Evolutionary conservation across 2,797 vertebrate species (phyloP).

Genomic region (Sebastes taczanowskii): DNA sequence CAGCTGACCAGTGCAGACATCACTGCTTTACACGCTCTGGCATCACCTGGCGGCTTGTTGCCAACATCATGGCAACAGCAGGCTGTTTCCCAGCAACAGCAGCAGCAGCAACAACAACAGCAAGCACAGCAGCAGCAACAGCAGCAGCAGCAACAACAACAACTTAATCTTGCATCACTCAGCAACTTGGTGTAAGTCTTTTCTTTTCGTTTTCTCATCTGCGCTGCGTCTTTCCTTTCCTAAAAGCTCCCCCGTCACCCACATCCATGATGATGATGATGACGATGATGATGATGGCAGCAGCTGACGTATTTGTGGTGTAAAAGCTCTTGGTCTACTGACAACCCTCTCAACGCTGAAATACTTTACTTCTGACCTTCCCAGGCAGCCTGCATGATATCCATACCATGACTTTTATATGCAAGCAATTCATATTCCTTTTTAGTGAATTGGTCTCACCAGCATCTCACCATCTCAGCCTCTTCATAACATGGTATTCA

Average conservation of each 20-base stretch:
- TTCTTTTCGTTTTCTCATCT: neutral
- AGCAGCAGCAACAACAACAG: slow-evolving; percentile 47
- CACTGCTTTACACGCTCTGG: slow-evolving; percentile 93
- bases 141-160: slow-evolving; percentile 70
- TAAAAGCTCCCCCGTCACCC: neutral
- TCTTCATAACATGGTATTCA: slow-evolving; percentile 61
- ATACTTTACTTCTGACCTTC: slow-evolving; percentile 25
- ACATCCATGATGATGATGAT: neutral
- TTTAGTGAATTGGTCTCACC: slow-evolving; percentile 62
- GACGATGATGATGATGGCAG: neutral
- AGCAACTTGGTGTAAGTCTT: slow-evolving; percentile 93
- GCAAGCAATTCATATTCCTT: slow-evolving; percentile 60
- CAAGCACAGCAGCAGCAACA: slow-evolving; percentile 73
- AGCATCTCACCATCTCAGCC: slow-evolving; percentile 72
- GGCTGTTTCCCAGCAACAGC: slow-evolving; percentile 84
- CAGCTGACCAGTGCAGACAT: slow-evolving; percentile 97
- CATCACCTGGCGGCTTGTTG: slow-evolving; percentile 89
- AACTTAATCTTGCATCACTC: slow-evolving; percentile 90
- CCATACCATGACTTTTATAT: slow-evolving; percentile 70
- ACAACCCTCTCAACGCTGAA: slow-evolving; percentile 16
- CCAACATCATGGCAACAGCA: slow-evolving; percentile 94
- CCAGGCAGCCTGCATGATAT: slow-evolving; percentile 67
- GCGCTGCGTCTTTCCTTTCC: neutral
- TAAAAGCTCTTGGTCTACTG: slow-evolving; percentile 13
- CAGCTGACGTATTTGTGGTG: neutral